Percentiles rank a stretch among this genome's conserved stretches.
These are phyloP conservation scores for Drusus annulatus DNA, from an alignment of 1,140 invertebrate genomes.

Conservation along the genomic window DNA sequence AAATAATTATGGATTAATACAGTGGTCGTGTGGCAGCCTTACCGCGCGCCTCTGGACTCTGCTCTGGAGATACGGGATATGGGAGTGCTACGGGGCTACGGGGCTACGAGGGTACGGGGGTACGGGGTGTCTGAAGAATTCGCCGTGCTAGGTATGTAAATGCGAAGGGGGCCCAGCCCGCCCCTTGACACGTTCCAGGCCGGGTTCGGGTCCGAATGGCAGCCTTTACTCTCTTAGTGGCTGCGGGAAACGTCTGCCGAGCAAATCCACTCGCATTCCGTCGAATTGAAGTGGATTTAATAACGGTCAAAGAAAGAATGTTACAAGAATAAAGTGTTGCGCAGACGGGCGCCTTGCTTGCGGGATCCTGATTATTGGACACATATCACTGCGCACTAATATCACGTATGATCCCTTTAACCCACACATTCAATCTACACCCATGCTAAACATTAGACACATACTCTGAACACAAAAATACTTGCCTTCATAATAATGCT, in stretches of 20 bases:
- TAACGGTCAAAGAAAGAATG: conserved; percentile 55
- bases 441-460: too few relatives aligned
- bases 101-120: too few relatives aligned
- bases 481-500: too few relatives aligned
- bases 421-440: too few relatives aligned
- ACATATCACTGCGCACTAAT: neutral
- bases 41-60: neutral
- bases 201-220: conserved; percentile 41
- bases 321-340: conserved; percentile 50
- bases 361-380: neutral
- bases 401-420: too few relatives aligned
- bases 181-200: conserved; percentile 42
- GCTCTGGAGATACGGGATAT: neutral
- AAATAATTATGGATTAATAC: too few relatives aligned
- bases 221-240: conserved; percentile 46
- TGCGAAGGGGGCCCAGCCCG: conserved; percentile 7
- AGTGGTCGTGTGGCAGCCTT: too few relatives aligned
- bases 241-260: conserved; percentile 36
- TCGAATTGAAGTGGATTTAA: conserved; percentile 59
- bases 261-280: conserved; percentile 57
- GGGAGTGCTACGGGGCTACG: too few relatives aligned
- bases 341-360: neutral
- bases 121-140: conserved; percentile 24
- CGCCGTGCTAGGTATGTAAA: conserved; percentile 44
- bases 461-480: too few relatives aligned